Conservation (phyloP, 2,113 vertebrate genomes). For the Oriolus oriolus region DNA sequence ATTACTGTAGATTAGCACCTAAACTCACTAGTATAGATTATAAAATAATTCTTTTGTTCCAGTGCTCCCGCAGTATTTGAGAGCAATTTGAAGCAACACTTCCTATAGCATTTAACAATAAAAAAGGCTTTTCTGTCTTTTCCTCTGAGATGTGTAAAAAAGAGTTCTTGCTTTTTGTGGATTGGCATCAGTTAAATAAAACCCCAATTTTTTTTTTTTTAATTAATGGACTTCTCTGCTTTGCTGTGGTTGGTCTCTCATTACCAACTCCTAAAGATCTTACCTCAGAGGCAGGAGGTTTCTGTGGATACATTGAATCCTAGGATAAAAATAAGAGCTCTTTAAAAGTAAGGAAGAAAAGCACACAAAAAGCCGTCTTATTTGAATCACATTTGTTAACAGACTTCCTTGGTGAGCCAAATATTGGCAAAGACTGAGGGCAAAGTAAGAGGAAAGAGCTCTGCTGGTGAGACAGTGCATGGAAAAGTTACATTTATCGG, state of each 20-base stretch:
- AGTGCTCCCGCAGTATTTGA: neutral
- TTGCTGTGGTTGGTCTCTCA: neutral
- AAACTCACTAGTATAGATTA: neutral
- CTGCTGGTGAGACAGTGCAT: neutral
- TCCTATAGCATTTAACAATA: neutral
- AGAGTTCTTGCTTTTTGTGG: neutral
- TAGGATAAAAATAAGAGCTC: neutral
- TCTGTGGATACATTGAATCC: neutral
- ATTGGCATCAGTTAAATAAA: neutral
- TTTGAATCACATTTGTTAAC: neutral
- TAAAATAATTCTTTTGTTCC: neutral
- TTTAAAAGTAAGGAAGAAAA: neutral
- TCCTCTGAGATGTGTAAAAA: neutral
- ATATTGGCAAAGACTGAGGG: neutral
- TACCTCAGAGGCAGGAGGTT: neutral
- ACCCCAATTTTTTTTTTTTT: neutral
- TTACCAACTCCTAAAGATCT: neutral
- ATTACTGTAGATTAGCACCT: neutral
- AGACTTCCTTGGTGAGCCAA: neutral
- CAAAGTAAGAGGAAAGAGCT: neutral
- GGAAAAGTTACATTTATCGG: neutral
- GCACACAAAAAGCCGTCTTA: accelerated
- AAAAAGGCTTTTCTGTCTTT: neutral
- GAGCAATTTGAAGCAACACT: neutral
- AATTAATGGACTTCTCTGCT: neutral